Conservation (phyloP, 2,888 invertebrate genomes). For the Melipona beecheii region DNA sequence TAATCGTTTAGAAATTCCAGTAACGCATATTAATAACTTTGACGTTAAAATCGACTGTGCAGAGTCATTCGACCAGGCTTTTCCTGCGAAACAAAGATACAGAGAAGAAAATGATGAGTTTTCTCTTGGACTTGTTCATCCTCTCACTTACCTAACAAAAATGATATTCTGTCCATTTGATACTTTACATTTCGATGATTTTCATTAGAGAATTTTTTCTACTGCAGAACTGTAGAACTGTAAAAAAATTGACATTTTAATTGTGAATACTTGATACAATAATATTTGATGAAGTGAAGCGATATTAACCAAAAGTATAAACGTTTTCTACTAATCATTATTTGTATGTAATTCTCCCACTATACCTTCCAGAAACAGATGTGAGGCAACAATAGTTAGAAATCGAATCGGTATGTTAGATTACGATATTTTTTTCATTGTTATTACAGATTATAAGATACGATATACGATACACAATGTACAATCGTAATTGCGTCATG, state of each 20-base stretch:
- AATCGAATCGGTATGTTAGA: constrained; percentile 8
- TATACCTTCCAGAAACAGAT: too few species aligned
- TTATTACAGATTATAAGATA: not conserved
- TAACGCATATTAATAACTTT: not conserved
- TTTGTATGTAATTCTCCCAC: not conserved
- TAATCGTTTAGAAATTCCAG: not conserved
- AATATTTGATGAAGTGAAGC: not conserved
- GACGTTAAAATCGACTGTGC: not conserved
- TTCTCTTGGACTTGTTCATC: not conserved
- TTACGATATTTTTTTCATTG: not conserved
- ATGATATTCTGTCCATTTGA: not conserved
- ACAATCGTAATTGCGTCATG: not conserved
- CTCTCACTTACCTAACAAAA: too few species aligned
- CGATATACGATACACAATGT: not conserved
- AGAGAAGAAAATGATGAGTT: not conserved
- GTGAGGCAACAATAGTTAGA: constrained; percentile 19
- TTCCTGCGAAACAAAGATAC: not conserved
- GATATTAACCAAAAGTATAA: not conserved
- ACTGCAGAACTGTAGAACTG: too few species aligned
- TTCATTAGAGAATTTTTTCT: not conserved
- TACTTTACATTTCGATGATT: not conserved
- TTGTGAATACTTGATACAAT: too few species aligned
- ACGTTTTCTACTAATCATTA: not conserved
- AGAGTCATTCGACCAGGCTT: not conserved
- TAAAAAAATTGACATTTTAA: too few species aligned